Evolutionary conservation across 2,888 invertebrate genomes (phyloP).

Genomic region (Stratiomys singularior): DNA sequence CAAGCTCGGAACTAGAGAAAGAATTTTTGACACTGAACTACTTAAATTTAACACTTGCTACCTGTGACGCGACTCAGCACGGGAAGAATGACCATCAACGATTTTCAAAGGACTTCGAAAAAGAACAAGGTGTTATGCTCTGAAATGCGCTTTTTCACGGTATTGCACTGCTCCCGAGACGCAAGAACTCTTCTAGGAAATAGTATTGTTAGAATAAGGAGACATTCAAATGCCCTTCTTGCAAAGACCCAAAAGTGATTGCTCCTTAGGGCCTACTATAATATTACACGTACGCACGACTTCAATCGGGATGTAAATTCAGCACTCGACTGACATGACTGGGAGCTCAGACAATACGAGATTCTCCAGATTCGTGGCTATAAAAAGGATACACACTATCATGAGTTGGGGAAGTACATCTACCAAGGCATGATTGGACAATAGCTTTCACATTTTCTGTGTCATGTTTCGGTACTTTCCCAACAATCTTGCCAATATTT

Average conservation of each 20-base stretch:
- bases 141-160: neutral
- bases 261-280: conserved; percentile 25
- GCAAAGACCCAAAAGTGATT: conserved; percentile 14
- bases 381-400: conserved; percentile 30
- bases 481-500: neutral
- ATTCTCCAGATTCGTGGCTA: conserved; percentile 45
- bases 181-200: neutral
- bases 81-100: neutral
- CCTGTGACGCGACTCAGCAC: too few relatives aligned
- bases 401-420: conserved; percentile 27
- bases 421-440: neutral
- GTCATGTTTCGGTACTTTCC: conserved; percentile 14
- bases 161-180: neutral
- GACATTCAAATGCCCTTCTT: conserved; percentile 14
- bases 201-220: neutral
- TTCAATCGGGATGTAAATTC: conserved; percentile 52
- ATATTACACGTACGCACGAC: conserved; percentile 49
- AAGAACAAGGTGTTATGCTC: neutral
- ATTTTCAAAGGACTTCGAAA: neutral
- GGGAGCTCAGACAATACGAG: conserved; percentile 47
- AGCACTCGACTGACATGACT: conserved; percentile 52
- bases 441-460: conserved; percentile 3
- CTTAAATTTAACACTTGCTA: neutral
- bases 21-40: neutral
- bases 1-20: neutral